These are phyloP conservation scores for Drosophila nigromelanica DNA, from an alignment of 1,140 invertebrate species.

Conservation along the genomic window DNA sequence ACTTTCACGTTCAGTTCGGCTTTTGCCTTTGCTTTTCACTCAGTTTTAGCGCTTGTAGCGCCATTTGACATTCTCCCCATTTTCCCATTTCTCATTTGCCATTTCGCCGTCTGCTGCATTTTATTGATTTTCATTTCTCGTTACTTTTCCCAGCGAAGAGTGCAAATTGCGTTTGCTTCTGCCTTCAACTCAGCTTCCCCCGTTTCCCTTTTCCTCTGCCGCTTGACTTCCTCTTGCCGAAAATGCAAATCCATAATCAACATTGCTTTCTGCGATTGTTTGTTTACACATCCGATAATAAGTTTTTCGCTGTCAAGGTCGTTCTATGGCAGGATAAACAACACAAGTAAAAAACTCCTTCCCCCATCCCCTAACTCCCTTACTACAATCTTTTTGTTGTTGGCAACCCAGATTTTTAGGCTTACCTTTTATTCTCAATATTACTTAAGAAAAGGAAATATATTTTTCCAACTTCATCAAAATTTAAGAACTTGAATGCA, in stretches of 20 bases:
- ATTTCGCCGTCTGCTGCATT: slow-evolving; percentile 28
- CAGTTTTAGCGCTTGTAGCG: slow-evolving; percentile 20
- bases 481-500: background rate
- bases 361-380: background rate
- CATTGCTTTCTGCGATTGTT: slow-evolving; percentile 50
- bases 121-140: slow-evolving; percentile 68
- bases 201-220: background rate
- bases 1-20: slow-evolving; percentile 65
- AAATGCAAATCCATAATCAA: slow-evolving; percentile 77
- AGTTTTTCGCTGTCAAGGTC: slow-evolving; percentile 75
- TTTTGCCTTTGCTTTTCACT: slow-evolving; percentile 48
- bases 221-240: slow-evolving; percentile 16
- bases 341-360: background rate
- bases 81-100: slow-evolving; percentile 21
- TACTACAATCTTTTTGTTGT: background rate
- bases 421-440: background rate
- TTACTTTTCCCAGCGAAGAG: slow-evolving; percentile 54
- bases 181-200: background rate
- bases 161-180: slow-evolving; percentile 50
- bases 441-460: background rate
- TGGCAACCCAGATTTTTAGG: background rate
- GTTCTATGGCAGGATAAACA: slow-evolving; percentile 48
- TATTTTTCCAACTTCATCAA: background rate
- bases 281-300: slow-evolving; percentile 47
- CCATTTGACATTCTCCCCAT: slow-evolving; percentile 65